Percentiles rank a stretch among this genome's conserved stretches.
Evolutionary conservation across 2,797 vertebrate species (phyloP).

Genomic region (Denticeps clupeoides): DNA sequence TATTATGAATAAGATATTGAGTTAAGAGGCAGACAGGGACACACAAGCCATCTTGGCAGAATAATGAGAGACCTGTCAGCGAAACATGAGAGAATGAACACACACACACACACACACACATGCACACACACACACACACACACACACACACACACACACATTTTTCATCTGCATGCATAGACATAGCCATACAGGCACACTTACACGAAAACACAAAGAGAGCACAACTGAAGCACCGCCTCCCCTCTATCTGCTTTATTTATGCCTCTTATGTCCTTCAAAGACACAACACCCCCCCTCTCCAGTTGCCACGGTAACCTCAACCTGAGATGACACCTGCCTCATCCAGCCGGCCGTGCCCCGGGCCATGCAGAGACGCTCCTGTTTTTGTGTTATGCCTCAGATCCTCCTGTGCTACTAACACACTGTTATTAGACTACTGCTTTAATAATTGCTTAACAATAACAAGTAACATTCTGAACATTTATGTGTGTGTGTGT

Average conservation of each 20-base stretch:
- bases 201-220: not conserved
- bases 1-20: conserved; percentile 10
- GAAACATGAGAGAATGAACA: conserved; percentile 6
- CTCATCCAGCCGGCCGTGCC: conserved; percentile 4
- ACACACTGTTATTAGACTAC: not conserved
- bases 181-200: not conserved
- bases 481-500: not conserved
- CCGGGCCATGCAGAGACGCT: conserved; percentile 4
- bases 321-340: conserved; percentile 18
- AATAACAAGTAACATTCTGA: not conserved
- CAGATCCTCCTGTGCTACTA: not conserved
- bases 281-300: conserved; percentile 9
- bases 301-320: conserved; percentile 37
- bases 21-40: not conserved
- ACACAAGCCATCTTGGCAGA: conserved; percentile 1
- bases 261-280: conserved; percentile 27
- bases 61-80: conserved; percentile 13
- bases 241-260: conserved; percentile 18
- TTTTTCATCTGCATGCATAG: not conserved
- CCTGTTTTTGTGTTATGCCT: not conserved
- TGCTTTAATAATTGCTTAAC: no score
- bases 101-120: not conserved
- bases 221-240: not conserved
- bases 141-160: conserved; percentile 1
- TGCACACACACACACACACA: not conserved